Evolutionary conservation across 2,113 vertebrate genomes (phyloP).

Genomic region (Neofelis nebulosa): DNA sequence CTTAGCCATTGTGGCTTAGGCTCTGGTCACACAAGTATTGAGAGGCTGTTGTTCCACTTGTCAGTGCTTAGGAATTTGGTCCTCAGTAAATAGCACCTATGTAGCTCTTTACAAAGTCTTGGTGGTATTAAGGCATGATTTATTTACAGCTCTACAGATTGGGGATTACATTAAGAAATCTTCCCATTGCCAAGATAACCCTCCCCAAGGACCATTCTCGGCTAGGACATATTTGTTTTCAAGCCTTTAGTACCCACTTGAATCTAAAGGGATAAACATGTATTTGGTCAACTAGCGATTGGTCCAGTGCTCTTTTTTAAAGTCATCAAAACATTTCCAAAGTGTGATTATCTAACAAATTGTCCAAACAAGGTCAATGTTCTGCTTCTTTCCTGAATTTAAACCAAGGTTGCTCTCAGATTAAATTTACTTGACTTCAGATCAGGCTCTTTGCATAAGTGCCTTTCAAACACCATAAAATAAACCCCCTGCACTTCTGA

Average conservation of each 20-base stretch:
- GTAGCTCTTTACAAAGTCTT: not conserved
- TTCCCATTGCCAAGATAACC: not conserved
- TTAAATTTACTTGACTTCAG: not conserved
- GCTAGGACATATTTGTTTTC: conserved; percentile 16
- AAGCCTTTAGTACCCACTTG: conserved; percentile 6
- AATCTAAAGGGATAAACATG: not conserved
- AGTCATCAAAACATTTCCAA: conserved; percentile 27
- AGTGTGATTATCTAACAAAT: not conserved
- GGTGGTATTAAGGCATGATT: not conserved
- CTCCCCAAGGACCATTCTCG: not conserved
- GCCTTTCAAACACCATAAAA: not conserved
- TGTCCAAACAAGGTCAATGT: not conserved
- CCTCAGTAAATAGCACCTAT: not conserved
- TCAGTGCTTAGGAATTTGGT: not conserved
- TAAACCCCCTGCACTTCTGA: not conserved
- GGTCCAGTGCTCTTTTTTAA: not conserved
- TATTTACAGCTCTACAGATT: not conserved
- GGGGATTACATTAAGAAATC: not conserved
- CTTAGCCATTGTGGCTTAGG: not conserved
- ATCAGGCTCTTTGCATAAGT: not conserved
- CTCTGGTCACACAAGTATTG: not conserved
- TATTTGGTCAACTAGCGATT: not conserved
- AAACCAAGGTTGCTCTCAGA: not conserved
- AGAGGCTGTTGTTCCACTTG: not conserved
- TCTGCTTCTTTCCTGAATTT: not conserved